Evolutionary conservation across 1,140 invertebrate genomes (phyloP), one percentile per base, ranked within the genome.

Genomic region (Lepidurus packardi): DNA sequence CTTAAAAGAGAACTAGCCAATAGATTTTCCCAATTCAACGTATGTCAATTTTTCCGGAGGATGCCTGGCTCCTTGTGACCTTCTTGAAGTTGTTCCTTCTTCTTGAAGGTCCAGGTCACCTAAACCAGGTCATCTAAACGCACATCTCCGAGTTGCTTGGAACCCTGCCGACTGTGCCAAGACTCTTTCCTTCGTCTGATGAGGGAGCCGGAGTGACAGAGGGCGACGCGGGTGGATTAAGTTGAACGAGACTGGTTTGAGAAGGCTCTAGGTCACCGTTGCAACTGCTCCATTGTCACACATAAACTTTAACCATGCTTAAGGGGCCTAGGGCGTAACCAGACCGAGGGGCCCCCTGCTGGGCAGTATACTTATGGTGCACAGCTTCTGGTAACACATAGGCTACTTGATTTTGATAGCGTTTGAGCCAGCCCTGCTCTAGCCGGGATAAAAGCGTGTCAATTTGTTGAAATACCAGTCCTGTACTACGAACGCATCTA

Each of bases 71-170:
- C n/a, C n/a, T n/a, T n/a, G n/a, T n/a, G n/a, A n/a, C n/a, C n/a
- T n/a, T n/a, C n/a, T n/a, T n/a, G n/a, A n/a, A n/a, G n/a, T n/a
- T n/a, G n/a, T n/a, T n/a, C n/a, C n/a, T n/a, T n/a, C n/a, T n/a
- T n/a, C n/a, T n/a, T n/a, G n/a, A n/a, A n/a, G n/a, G n/a, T n/a
- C n/a, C n/a, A n/a, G n/a, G n/a, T n/a, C n/a, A n/a, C n/a, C n/a
- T n/a, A n/a, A 53, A 53, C 10, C 47, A 53, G 21, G 47, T 53
- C 47, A 53, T 53, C 47, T 53, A 53, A 53, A 53, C 47, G 47
- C 4, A 53, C 47, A 53, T 53, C 47, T 6, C 47, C 47, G 47
- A 53, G 47, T n/a, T 53, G 47, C 47, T 53, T 53, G 4, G 21
- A 11, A 11, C 47, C 47, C 21, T 53, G 47, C 4, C 47, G 47